A percentile compares a stretch with the other conserved stretches of the same genome.
phyloP scores from a whole-genome alignment of 2,888 invertebrate species.

The Sinhomidia bicolor region DNA sequence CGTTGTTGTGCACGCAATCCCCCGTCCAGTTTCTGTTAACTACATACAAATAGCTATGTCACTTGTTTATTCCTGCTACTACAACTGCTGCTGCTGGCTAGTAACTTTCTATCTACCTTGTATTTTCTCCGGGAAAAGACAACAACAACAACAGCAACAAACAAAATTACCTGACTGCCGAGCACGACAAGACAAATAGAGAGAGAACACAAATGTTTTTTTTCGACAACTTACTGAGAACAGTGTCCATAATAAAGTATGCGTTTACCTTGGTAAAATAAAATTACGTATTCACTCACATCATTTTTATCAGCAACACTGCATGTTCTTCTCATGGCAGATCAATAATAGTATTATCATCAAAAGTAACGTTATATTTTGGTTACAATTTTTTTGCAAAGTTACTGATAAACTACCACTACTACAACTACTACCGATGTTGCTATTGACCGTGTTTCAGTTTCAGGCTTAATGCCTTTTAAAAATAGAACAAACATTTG shows the following conservation, averaged over 20 bases:
- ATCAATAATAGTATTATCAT: not conserved
- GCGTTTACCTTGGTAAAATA: not conserved
- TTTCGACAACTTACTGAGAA: not conserved
- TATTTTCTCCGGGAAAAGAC: not conserved
- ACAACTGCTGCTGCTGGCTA: not conserved
- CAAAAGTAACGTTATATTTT: not conserved
- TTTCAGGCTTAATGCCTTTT: not conserved
- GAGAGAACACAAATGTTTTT: not conserved
- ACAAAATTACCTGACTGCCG: not conserved
- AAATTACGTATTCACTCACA: not conserved
- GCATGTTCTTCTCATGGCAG: not conserved
- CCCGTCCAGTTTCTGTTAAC: not conserved
- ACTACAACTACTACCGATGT: too few species aligned
- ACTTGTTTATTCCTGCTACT: slow-evolving; percentile 5
- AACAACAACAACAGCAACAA: slow-evolving; percentile 29
- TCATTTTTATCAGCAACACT: not conserved
- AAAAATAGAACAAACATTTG: slow-evolving; percentile 54
- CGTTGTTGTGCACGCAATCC: slow-evolving; percentile 18
- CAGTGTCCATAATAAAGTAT: not conserved
- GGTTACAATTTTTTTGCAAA: not conserved
- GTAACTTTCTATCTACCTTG: not conserved
- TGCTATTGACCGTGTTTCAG: not conserved
- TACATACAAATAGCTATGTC: slow-evolving; percentile 20
- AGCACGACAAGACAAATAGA: not conserved
- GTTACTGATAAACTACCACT: too few species aligned